A percentile compares a stretch with the other conserved stretches of the same genome.
Evolutionary conservation across 1,140 invertebrate genomes (phyloP).

Genomic region (Neodiprion pinetum): DNA sequence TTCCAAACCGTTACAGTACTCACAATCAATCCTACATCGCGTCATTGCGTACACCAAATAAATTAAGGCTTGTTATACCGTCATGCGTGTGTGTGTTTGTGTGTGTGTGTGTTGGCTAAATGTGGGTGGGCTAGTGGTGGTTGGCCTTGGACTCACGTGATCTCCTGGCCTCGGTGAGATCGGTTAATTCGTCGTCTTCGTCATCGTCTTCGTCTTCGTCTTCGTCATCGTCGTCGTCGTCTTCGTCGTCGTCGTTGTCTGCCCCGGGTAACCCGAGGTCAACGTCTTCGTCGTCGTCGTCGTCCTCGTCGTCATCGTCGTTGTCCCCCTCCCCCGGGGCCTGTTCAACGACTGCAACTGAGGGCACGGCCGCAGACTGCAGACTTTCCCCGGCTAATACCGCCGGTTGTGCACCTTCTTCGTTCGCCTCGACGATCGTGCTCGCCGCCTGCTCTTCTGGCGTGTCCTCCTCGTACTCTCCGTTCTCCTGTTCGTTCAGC

Average conservation of each 20-base stretch:
- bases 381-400: constrained; percentile 40
- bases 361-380: constrained; percentile 25
- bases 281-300: constrained; percentile 47
- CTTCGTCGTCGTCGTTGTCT: constrained; percentile 67
- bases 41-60: too few relatives aligned
- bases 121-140: not conserved
- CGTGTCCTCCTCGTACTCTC: constrained; percentile 59
- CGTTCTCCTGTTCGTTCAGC: constrained; percentile 56
- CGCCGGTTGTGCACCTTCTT: constrained; percentile 50
- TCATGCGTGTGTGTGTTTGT: too few relatives aligned
- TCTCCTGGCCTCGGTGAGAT: constrained; percentile 71
- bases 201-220: constrained; percentile 78
- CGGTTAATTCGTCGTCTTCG: constrained; percentile 68
- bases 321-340: constrained; percentile 62
- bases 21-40: too few relatives aligned
- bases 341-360: constrained; percentile 51
- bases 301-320: constrained; percentile 48
- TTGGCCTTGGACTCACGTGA: constrained; percentile 85
- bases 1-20: too few relatives aligned
- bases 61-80: too few relatives aligned
- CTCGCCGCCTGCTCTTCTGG: constrained; percentile 48
- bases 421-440: constrained; percentile 49
- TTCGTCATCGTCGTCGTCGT: constrained; percentile 76
- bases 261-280: constrained; percentile 59
- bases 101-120: not conserved